Evolutionary conservation across 2,888 invertebrate species (phyloP).

Genomic region (Ochropleura plecta): DNA sequence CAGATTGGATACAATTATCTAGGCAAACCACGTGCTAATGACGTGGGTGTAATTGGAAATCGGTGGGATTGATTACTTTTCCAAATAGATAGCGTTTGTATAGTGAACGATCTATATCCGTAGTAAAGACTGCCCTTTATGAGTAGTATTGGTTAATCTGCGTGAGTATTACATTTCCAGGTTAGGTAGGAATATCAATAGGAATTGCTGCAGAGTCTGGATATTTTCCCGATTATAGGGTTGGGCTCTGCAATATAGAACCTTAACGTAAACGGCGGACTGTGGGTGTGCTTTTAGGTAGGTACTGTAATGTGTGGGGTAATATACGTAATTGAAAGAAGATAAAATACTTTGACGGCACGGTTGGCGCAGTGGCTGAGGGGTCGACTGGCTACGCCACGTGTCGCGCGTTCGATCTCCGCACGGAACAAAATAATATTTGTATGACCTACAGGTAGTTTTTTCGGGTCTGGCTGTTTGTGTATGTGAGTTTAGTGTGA

Average conservation of each 20-base stretch:
- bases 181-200: neutral
- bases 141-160: neutral
- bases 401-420: too few relatives aligned
- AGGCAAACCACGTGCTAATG: conserved; percentile 33
- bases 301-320: too few relatives aligned
- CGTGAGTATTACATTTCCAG: neutral
- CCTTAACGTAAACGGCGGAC: neutral
- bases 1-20: conserved; percentile 58
- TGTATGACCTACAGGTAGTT: too few relatives aligned
- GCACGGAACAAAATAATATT: too few relatives aligned
- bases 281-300: neutral
- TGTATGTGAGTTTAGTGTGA: too few relatives aligned
- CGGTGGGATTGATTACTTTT: conserved; percentile 40
- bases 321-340: too few relatives aligned
- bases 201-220: neutral
- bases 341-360: too few relatives aligned
- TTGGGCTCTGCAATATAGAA: neutral
- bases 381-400: too few relatives aligned
- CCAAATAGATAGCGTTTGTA: conserved; percentile 6
- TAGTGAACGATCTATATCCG: neutral
- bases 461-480: too few relatives aligned
- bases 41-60: conserved; percentile 45
- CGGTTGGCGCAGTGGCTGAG: too few relatives aligned
- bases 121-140: neutral
- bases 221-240: neutral